phyloP scores from a whole-genome alignment of 2,797 vertebrate species.

The Zalophus californianus region DNA sequence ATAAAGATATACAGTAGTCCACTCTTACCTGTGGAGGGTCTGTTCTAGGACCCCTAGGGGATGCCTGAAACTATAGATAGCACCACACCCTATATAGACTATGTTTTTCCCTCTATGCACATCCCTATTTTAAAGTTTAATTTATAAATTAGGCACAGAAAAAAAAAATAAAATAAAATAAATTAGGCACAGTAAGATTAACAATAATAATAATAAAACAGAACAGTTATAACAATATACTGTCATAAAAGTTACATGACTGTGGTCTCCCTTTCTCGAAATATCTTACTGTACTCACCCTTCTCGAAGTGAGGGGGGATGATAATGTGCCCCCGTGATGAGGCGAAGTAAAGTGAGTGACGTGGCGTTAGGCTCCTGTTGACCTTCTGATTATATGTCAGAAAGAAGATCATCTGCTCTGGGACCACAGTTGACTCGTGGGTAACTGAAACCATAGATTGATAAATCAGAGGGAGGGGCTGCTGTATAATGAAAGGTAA shows the following conservation, averaged over 20 bases:
- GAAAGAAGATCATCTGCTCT: background rate
- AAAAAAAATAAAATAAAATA: no score
- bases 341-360: background rate
- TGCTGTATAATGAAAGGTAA: background rate
- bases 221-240: background rate
- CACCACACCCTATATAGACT: background rate
- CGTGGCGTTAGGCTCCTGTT: rapidly evolving
- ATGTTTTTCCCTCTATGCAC: background rate
- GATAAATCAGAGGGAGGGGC: background rate
- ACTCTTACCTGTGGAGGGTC: no score
- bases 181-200: background rate
- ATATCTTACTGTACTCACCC: background rate
- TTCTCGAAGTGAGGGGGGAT: background rate
- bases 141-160: background rate
- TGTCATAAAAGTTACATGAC: background rate
- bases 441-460: background rate
- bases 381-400: background rate
- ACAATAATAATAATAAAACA: background rate
- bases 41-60: background rate
- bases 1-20: background rate
- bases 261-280: background rate
- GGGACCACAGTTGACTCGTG: background rate
- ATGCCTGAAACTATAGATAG: background rate
- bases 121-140: background rate
- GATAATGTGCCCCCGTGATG: background rate